Conservation (phyloP, 2,888 invertebrate genomes). For the Galerucella pusilla region DNA sequence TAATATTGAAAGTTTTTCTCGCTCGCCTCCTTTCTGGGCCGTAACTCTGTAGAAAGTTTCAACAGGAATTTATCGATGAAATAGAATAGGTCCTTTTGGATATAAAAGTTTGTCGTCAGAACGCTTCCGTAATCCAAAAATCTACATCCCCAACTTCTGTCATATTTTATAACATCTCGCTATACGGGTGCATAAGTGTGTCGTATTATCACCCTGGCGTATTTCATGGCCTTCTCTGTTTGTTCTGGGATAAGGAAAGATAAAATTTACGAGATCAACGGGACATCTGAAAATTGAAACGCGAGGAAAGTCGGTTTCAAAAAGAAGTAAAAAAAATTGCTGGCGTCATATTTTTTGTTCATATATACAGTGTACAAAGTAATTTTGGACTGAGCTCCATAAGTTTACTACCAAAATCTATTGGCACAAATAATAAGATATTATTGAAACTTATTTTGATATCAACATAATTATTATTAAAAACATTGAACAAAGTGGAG, state of each 20-base stretch:
- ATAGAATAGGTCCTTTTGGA: constrained; percentile 6
- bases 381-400: no score
- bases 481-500: no score
- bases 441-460: no score
- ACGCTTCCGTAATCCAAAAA: constrained; percentile 27
- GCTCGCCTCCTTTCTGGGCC: neutral
- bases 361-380: no score
- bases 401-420: no score
- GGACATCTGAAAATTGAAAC: constrained; percentile 37
- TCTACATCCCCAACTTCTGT: constrained; percentile 44
- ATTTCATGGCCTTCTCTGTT: constrained; percentile 36
- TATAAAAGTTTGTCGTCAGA: constrained; percentile 20
- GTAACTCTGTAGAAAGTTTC: constrained; percentile 1
- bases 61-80: constrained; percentile 13
- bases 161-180: constrained; percentile 42
- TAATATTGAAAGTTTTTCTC: neutral
- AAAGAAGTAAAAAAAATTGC: constrained; percentile 25
- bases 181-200: constrained; percentile 44
- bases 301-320: constrained; percentile 22
- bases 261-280: constrained; percentile 43
- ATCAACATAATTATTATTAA: no score
- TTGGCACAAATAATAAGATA: no score
- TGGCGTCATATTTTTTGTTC: neutral
- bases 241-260: constrained; percentile 43
- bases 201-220: constrained; percentile 39